Evolutionary conservation across 2,113 vertebrate genomes (phyloP).

Genomic region (Halichoeres trimaculatus): DNA sequence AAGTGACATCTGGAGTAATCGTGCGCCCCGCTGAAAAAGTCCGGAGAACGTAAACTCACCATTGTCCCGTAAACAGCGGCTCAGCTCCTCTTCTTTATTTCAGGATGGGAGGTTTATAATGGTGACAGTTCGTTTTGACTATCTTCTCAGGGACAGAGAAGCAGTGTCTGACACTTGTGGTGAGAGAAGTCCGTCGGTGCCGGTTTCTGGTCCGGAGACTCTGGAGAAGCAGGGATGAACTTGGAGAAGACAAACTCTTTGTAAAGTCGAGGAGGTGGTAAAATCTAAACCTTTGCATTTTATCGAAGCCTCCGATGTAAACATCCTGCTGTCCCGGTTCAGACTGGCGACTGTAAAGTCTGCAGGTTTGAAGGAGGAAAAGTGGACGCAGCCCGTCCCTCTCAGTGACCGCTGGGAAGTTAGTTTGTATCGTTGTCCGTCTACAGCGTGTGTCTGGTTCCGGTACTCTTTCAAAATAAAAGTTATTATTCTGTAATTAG

Average conservation of each 20-base stretch:
- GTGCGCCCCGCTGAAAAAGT: not conserved
- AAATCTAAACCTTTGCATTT: not conserved
- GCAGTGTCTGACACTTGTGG: not conserved
- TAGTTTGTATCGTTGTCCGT: not conserved
- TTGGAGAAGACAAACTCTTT: not conserved
- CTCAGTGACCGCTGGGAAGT: conserved; percentile 52
- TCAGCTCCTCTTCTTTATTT: not conserved
- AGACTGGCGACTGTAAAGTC: conserved; percentile 47
- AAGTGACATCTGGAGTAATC: not conserved
- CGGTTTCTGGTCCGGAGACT: conserved; percentile 37
- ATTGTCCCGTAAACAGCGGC: conserved; percentile 11
- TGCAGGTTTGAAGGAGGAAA: conserved; percentile 74
- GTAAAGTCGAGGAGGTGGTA: not conserved
- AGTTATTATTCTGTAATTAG: no score
- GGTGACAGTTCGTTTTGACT: not conserved
- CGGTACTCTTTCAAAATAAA: conserved; percentile 17
- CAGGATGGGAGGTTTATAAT: no score
- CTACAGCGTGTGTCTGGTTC: conserved; percentile 15
- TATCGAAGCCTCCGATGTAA: not conserved
- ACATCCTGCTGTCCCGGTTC: conserved; percentile 31
- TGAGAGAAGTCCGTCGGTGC: not conserved
- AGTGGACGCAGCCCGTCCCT: conserved; percentile 69
- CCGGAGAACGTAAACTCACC: conserved; percentile 47
- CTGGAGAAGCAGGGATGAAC: conserved; percentile 1
- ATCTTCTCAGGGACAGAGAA: not conserved